Evolutionary conservation across 2,113 vertebrate species (phyloP).

Genomic region (Ancistrus triradiatus): DNA sequence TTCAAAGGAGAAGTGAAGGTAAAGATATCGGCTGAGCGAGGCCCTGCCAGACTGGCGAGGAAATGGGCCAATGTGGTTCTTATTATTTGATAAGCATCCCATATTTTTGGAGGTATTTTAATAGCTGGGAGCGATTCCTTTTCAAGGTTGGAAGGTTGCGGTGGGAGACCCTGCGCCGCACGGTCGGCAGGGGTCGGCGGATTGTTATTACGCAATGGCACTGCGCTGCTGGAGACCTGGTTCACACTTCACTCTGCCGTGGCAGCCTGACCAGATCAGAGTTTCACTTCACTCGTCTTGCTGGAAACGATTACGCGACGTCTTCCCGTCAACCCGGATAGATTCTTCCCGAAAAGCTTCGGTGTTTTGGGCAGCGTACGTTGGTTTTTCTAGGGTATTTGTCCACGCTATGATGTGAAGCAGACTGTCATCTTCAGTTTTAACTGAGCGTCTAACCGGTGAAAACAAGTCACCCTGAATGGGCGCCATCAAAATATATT

Average conservation of each 20-base stretch:
- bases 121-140: constrained; percentile 57
- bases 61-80: constrained; percentile 69
- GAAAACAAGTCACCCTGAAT: constrained; percentile 21
- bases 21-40: constrained; percentile 58
- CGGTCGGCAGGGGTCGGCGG: constrained; percentile 24
- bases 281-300: constrained; percentile 44
- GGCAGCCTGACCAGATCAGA: constrained; percentile 24
- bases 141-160: constrained; percentile 56
- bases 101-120: constrained; percentile 75
- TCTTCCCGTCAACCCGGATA: background rate
- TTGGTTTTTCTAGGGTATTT: background rate
- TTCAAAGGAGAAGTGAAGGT: constrained; percentile 70
- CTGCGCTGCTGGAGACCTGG: constrained; percentile 23
- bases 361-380: no score
- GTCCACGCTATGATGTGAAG: constrained; percentile 54
- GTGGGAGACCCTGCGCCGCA: constrained; percentile 39
- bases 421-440: constrained; percentile 59
- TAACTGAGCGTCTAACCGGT: constrained; percentile 28
- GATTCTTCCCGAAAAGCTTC: no score
- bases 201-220: constrained; percentile 52
- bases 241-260: constrained; percentile 21
- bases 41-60: constrained; percentile 46
- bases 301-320: constrained; percentile 59
- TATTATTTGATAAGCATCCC: constrained; percentile 79
- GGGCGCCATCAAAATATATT: constrained; percentile 31